Evolutionary conservation across 2,888 invertebrate species (phyloP).

Genomic region (Stenichneumon culpator): DNA sequence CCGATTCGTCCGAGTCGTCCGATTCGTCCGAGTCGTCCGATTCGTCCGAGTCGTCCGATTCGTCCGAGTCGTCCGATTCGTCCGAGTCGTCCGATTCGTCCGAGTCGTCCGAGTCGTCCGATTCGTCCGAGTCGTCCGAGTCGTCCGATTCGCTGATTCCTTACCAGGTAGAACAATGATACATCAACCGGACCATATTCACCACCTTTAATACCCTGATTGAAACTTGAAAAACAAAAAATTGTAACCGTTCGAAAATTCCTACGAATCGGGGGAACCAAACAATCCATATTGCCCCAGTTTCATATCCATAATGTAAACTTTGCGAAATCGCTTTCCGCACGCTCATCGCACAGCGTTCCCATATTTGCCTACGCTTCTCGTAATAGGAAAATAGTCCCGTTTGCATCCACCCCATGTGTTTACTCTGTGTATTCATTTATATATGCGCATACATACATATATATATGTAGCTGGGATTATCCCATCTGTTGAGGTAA

Average conservation of each 20-base stretch:
- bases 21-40: too few relatives aligned
- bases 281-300: neutral
- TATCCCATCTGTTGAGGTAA: neutral
- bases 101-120: too few relatives aligned
- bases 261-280: neutral
- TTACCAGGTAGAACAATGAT: too few relatives aligned
- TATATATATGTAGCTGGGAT: neutral
- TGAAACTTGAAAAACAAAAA: neutral
- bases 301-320: neutral
- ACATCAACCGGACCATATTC: too few relatives aligned
- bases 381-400: neutral
- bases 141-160: too few relatives aligned
- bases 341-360: neutral
- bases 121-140: too few relatives aligned
- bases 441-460: neutral
- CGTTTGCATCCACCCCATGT: neutral
- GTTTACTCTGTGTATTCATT: neutral
- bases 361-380: neutral
- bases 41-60: too few relatives aligned
- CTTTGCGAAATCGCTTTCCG: conserved; percentile 8
- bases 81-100: too few relatives aligned
- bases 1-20: too few relatives aligned
- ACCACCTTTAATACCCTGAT: neutral
- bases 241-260: neutral
- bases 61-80: too few relatives aligned